Conservation (phyloP, 2,888 invertebrate genomes). For the Danaus chrysippus region DNA sequence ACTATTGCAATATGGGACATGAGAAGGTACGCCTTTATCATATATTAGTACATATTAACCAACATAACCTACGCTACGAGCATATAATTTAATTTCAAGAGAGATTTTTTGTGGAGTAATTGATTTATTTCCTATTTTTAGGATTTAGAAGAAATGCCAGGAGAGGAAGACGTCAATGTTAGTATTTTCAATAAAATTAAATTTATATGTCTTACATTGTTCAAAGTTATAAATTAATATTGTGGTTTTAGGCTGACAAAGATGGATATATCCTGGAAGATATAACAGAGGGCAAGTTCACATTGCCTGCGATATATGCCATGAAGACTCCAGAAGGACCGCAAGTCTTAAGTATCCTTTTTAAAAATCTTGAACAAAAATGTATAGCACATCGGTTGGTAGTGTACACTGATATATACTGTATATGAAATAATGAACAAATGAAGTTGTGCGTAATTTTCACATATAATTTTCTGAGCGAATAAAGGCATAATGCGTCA, state of each 20-base stretch:
- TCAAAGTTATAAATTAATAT: slow-evolving; percentile 1
- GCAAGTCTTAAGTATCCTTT: slow-evolving; percentile 74
- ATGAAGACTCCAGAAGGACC: slow-evolving; percentile 84
- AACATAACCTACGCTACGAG: not conserved
- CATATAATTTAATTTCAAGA: not conserved
- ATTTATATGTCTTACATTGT: not conserved
- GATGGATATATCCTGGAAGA: slow-evolving; percentile 92
- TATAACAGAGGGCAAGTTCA: slow-evolving; percentile 95
- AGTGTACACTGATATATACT: not conserved
- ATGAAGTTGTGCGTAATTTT: not conserved
- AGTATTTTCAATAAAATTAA: not conserved
- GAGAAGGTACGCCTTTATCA: slow-evolving; percentile 19
- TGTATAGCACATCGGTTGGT: not conserved
- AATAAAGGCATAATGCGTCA: slow-evolving; percentile 26
- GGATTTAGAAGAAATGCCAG: slow-evolving; percentile 4
- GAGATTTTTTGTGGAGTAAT: not conserved
- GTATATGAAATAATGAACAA: not conserved
- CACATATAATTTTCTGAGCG: slow-evolving; percentile 7
- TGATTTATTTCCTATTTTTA: not conserved
- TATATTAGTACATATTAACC: not conserved
- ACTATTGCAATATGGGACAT: slow-evolving; percentile 26
- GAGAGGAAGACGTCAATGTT: not conserved
- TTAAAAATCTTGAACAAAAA: not conserved
- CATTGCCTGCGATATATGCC: slow-evolving; percentile 93
- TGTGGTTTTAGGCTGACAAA: slow-evolving; percentile 65